These are phyloP conservation scores for Chalcosyrphus nemorum DNA, from an alignment of 2,888 invertebrate species.

Conservation along the genomic window DNA sequence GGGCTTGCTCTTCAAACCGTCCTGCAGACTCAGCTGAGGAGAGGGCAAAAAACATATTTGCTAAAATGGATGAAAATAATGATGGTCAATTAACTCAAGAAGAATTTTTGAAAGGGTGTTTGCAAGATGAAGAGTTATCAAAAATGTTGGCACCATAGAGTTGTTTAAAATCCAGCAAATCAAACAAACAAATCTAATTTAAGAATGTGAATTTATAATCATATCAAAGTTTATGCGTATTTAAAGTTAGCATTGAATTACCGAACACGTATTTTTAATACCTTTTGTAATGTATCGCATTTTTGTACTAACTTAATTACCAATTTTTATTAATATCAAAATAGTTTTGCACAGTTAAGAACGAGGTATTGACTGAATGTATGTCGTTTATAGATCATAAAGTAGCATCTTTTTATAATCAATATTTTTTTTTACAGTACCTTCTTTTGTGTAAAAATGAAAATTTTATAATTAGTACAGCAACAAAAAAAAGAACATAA, in stretches of 20 bases:
- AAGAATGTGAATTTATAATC: conserved; percentile 59
- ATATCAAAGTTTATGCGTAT: conserved; percentile 64
- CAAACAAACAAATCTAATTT: conserved; percentile 30
- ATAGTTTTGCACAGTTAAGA: conserved; percentile 30
- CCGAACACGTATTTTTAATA: conserved; percentile 60
- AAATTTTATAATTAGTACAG: too few relatives aligned
- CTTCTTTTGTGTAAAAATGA: too few relatives aligned
- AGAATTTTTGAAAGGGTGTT: conserved; percentile 98
- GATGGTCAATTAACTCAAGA: conserved; percentile 99
- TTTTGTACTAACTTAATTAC: conserved; percentile 56
- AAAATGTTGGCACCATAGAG: conserved; percentile 97
- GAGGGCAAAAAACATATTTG: conserved; percentile 99
- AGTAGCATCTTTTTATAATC: neutral
- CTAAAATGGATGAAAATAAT: conserved; percentile 99
- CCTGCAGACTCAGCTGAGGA: conserved; percentile 98
- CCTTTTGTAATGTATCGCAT: conserved; percentile 62
- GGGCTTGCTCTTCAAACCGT: conserved; percentile 96
- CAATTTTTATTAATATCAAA: conserved; percentile 20
- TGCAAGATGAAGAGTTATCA: conserved; percentile 97
- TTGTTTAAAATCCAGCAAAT: conserved; percentile 34
- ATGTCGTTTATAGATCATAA: neutral
- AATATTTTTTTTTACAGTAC: too few relatives aligned
- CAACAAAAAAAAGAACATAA: too few relatives aligned
- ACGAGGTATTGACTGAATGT: conserved; percentile 19
- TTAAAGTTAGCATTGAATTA: conserved; percentile 16